These are phyloP conservation scores for Orycteropus afer DNA, from an alignment of 2,113 vertebrate species.

Conservation along the genomic window DNA sequence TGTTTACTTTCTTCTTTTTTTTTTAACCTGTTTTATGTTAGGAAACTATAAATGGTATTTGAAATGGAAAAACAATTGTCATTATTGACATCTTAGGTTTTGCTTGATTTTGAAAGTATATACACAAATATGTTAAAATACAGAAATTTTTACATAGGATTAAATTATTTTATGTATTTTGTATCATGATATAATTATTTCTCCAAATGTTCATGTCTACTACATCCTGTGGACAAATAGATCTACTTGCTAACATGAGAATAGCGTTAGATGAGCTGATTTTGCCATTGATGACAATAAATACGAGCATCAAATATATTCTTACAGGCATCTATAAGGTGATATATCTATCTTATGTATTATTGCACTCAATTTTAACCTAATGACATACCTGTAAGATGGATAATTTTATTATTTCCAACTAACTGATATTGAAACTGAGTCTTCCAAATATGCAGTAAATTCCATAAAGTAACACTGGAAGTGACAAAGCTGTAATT, in stretches of 20 bases:
- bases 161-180: background rate
- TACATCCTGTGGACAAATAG: background rate
- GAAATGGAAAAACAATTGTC: background rate
- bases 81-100: background rate
- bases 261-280: background rate
- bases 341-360: background rate
- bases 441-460: background rate
- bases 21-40: background rate
- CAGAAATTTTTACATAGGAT: background rate
- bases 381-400: background rate
- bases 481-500: background rate
- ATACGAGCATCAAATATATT: background rate
- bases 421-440: background rate
- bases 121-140: background rate
- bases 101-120: conserved; percentile 27
- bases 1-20: background rate
- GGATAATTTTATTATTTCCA: background rate
- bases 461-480: background rate
- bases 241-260: background rate
- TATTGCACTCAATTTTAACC: background rate
- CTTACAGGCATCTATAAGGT: background rate
- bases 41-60: background rate
- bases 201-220: background rate
- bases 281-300: background rate
- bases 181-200: background rate